phyloP scores from a whole-genome alignment of 2,888 invertebrate genomes.

The Tinea semifulvella region DNA sequence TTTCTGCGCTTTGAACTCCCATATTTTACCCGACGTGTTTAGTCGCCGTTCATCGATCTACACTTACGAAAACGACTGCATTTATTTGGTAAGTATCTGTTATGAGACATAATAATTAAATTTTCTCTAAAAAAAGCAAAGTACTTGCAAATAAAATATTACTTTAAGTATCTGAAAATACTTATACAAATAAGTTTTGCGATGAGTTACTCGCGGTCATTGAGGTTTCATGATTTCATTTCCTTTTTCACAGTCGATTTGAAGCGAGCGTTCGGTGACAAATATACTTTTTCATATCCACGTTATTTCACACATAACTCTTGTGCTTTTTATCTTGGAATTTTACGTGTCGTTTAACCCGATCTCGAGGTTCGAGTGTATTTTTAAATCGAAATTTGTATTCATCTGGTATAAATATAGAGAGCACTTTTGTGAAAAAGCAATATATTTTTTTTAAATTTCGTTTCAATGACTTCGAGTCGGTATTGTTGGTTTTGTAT shows the following conservation, averaged over 20 bases:
- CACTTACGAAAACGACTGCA: no score
- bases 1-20: no score
- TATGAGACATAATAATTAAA: no score
- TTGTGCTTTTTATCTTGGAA: slow-evolving; percentile 12
- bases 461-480: no score
- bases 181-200: no score
- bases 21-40: no score
- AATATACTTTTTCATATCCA: slow-evolving; percentile 14
- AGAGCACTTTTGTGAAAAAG: not conserved
- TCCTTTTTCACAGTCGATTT: slow-evolving; percentile 13
- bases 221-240: slow-evolving; percentile 12
- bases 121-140: no score
- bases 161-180: no score
- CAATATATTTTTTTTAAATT: not conserved
- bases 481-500: no score
- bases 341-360: slow-evolving; percentile 9
- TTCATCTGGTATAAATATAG: not conserved
- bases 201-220: slow-evolving; percentile 9
- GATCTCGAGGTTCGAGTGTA: slow-evolving; percentile 7
- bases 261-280: slow-evolving; percentile 13
- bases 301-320: slow-evolving; percentile 14
- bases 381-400: slow-evolving; percentile 7
- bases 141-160: no score
- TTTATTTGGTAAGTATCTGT: no score
- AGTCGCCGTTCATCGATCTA: no score